Percentiles rank a stretch among this genome's conserved stretches.
Evolutionary conservation across 2,113 vertebrate genomes (phyloP).

Genomic region (Muscicapa adusta): DNA sequence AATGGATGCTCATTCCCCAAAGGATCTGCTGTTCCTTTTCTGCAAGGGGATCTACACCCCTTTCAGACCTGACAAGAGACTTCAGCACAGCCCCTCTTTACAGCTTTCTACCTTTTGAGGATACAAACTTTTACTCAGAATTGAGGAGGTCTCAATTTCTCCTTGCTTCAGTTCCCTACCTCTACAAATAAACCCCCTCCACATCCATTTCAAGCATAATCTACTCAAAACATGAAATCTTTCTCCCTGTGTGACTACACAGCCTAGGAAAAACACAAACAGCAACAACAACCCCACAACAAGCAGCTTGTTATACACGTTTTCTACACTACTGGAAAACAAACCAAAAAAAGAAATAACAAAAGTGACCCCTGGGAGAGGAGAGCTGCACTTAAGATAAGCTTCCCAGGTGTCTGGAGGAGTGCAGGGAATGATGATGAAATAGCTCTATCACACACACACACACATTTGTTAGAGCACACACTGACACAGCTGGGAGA

Average conservation of each 20-base stretch:
- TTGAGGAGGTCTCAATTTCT: neutral
- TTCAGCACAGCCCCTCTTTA: neutral
- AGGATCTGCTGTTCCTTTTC: neutral
- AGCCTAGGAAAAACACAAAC: fast-evolving
- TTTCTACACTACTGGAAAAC: neutral
- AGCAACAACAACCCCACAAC: neutral
- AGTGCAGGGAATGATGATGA: constrained; percentile 12
- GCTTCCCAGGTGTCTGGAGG: neutral
- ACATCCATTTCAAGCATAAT: neutral
- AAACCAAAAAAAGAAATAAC: neutral
- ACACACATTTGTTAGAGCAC: constrained; percentile 26
- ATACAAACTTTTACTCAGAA: neutral
- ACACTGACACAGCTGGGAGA: constrained; percentile 6
- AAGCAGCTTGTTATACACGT: neutral
- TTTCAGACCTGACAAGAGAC: neutral
- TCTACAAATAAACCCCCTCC: neutral
- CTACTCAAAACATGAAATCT: neutral
- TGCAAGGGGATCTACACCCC: neutral
- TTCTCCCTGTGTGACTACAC: neutral
- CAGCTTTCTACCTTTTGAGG: neutral
- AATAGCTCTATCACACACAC: neutral
- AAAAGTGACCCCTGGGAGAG: constrained; percentile 2
- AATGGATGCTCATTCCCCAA: neutral
- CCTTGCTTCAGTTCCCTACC: neutral
- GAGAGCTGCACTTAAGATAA: constrained; percentile 8